A percentile compares a stretch with the other conserved stretches of the same genome.
These are phyloP conservation scores for Tetranychus truncatus DNA, from an alignment of 2,888 invertebrate species.

Conservation along the genomic window DNA sequence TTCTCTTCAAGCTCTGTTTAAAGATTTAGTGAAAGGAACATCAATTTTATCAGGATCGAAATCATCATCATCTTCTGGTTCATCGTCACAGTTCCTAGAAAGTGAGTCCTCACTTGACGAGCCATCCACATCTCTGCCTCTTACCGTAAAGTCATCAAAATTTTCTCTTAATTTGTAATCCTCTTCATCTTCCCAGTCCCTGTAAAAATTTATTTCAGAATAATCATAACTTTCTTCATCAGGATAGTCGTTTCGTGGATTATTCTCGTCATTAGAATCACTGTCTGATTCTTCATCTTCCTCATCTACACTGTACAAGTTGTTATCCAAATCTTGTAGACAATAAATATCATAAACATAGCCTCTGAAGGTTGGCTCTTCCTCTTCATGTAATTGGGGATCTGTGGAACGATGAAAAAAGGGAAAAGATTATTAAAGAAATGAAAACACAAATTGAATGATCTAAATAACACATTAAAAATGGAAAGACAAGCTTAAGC, in stretches of 20 bases:
- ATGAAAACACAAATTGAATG: not conserved
- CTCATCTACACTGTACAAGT: conserved; percentile 3
- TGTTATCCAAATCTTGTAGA: conserved; percentile 9
- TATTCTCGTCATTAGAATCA: conserved; percentile 5
- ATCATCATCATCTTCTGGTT: not conserved
- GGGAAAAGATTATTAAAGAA: not conserved
- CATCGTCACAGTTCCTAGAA: not conserved
- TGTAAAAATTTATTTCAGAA: not conserved
- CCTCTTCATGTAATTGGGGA: not conserved
- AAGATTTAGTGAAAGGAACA: not conserved
- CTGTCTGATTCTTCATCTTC: conserved; percentile 4
- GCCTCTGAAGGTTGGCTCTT: not conserved
- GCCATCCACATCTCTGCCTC: not conserved
- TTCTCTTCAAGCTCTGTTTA: not conserved
- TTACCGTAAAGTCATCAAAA: conserved; percentile 1
- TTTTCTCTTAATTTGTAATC: conserved; percentile 2
- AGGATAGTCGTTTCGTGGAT: not conserved
- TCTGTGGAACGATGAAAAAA: not conserved
- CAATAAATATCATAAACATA: conserved; percentile 9
- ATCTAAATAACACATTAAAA: not conserved
- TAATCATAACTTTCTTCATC: conserved; percentile 7
- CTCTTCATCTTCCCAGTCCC: not conserved
- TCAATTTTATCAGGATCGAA: not conserved
- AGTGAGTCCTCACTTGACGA: not conserved
- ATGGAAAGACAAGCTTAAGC: not conserved